Evolutionary conservation across 37 sponge, comb jelly and placozoan species (phyloP).

Genomic region (Crambe crambe): DNA sequence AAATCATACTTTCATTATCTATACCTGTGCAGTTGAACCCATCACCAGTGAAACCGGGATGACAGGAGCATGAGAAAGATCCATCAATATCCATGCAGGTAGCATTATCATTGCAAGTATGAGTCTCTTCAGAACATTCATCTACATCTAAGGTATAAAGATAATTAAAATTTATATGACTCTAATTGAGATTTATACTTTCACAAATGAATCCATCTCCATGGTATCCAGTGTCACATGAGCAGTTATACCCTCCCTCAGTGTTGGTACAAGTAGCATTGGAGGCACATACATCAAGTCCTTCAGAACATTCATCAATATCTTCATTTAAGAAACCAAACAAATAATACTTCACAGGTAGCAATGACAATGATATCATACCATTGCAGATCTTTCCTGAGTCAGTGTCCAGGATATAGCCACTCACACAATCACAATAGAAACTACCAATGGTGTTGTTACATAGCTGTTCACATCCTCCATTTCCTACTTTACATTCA

Average conservation of each 20-base stretch:
- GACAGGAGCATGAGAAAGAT: slow-evolving; percentile 54
- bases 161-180: not conserved
- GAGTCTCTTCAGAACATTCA: slow-evolving; percentile 31
- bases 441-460: slow-evolving; percentile 32
- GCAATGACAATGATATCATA: too few species aligned
- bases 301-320: slow-evolving; percentile 48
- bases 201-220: slow-evolving; percentile 20
- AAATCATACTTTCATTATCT: not conserved
- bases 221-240: slow-evolving; percentile 47
- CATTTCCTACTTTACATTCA: slow-evolving; percentile 29
- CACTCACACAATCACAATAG: slow-evolving; percentile 18
- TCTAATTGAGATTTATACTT: not conserved
- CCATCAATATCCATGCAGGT: slow-evolving; percentile 57
- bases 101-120: slow-evolving; percentile 28
- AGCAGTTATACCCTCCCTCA: slow-evolving; percentile 45
- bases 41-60: slow-evolving; percentile 20
- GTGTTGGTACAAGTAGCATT: slow-evolving; percentile 43
- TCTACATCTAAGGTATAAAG: slow-evolving; percentile 48
- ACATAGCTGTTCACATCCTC: slow-evolving; percentile 41
- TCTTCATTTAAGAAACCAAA: slow-evolving; percentile 6
- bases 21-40: slow-evolving; percentile 19
- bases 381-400: not conserved
- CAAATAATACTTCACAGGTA: not conserved
- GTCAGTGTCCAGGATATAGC: slow-evolving; percentile 2
- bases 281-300: not conserved